Conservation (phyloP, 2,113 vertebrate genomes). For the Elgaria multicarinata region DNA sequence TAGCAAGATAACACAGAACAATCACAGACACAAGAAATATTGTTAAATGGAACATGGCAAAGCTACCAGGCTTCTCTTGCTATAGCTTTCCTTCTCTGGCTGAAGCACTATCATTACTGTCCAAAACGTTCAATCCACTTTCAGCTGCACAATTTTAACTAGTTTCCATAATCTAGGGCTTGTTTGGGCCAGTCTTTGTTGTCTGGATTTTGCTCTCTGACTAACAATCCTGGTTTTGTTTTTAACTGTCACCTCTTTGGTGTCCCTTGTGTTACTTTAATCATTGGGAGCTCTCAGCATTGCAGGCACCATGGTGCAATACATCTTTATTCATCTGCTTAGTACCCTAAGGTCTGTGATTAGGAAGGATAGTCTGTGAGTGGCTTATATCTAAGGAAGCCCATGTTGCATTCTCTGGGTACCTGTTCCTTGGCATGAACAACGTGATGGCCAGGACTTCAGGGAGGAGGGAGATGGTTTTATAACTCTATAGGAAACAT, state of each 20-base stretch:
- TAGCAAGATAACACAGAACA: slow-evolving; percentile 55
- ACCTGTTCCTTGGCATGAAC: background rate
- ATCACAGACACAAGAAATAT: slow-evolving; percentile 57
- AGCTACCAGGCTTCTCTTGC: slow-evolving; percentile 39
- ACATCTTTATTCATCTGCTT: background rate
- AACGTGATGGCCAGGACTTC: background rate
- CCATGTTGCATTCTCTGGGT: background rate
- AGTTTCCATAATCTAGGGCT: background rate
- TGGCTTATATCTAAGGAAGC: background rate
- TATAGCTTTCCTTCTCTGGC: slow-evolving; percentile 42
- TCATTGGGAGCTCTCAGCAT: background rate
- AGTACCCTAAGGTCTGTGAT: background rate
- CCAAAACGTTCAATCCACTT: slow-evolving; percentile 6
- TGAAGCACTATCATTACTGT: slow-evolving; percentile 17
- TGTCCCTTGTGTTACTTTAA: background rate
- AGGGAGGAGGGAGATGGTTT: background rate
- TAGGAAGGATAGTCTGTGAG: background rate
- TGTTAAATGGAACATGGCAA: slow-evolving; percentile 40
- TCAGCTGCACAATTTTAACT: slow-evolving; percentile 25
- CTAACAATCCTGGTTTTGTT: background rate
- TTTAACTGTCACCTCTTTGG: background rate
- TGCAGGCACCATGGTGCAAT: background rate
- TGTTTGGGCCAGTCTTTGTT: background rate
- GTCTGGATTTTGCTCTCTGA: background rate
- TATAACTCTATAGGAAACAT: background rate